Percentiles rank a stretch among this genome's conserved stretches.
Evolutionary conservation across 2,888 invertebrate species (phyloP).

Genomic region (Ichneumoninae sp.): DNA sequence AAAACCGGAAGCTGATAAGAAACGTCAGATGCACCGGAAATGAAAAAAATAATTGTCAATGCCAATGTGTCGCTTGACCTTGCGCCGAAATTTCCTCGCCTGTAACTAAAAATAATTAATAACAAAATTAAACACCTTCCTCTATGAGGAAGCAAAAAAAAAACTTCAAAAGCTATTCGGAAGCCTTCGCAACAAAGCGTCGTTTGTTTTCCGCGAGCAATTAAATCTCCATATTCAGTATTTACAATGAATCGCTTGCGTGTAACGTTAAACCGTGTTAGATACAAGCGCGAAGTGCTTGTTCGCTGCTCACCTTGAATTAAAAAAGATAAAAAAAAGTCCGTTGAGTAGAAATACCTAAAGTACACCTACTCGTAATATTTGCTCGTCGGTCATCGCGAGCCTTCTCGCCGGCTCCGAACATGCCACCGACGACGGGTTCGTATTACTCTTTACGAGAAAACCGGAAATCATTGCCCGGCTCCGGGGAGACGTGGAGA

Average conservation of each 20-base stretch:
- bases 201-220: background rate
- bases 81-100: too few species aligned
- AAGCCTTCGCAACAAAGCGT: background rate
- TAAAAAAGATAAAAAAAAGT: conserved; percentile 12
- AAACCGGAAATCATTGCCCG: conserved; percentile 62
- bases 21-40: too few species aligned
- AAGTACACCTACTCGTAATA: conserved; percentile 61
- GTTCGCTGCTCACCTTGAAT: background rate
- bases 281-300: conserved; percentile 21
- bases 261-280: conserved; percentile 50
- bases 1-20: background rate
- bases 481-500: conserved; percentile 32
- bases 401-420: conserved; percentile 66
- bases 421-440: conserved; percentile 55
- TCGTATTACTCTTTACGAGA: conserved; percentile 64
- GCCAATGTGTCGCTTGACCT: background rate
- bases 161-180: background rate
- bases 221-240: background rate
- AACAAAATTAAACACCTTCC: too few species aligned
- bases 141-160: too few species aligned
- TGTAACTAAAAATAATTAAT: too few species aligned
- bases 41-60: too few species aligned
- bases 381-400: conserved; percentile 65
- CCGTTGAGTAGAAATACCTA: conserved; percentile 45
- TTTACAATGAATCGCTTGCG: background rate